Evolutionary conservation across 2,113 vertebrate genomes (phyloP).

Genomic region (Indicator indicator): DNA sequence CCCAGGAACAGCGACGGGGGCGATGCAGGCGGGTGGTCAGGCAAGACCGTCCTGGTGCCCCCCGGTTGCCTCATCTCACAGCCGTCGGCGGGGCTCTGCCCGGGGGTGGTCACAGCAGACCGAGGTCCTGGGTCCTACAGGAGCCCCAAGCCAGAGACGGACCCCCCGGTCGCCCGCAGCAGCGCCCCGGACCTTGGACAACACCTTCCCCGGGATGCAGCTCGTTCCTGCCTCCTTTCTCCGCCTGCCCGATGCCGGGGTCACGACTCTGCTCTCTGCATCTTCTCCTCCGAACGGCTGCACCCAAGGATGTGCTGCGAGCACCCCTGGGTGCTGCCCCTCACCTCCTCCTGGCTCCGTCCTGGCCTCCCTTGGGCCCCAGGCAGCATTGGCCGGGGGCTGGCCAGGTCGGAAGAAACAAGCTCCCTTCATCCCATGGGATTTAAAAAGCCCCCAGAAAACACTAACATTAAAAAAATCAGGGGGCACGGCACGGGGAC

Average conservation of each 20-base stretch:
- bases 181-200: conserved; percentile 3
- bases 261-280: not conserved
- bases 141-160: not conserved
- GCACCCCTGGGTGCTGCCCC: no score
- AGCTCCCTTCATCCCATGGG: not conserved
- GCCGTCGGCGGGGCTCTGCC: not conserved
- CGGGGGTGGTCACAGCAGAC: not conserved
- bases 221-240: not conserved
- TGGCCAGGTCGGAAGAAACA: not conserved
- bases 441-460: not conserved
- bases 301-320: not conserved
- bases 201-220: not conserved
- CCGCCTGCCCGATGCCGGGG: not conserved
- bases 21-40: not conserved
- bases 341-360: not conserved
- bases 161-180: not conserved
- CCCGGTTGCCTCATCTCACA: not conserved
- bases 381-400: not conserved
- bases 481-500: not conserved
- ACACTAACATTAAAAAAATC: not conserved
- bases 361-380: not conserved
- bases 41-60: not conserved
- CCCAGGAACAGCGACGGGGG: not conserved
- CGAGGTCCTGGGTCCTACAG: no score
- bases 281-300: not conserved